A percentile compares a stretch with the other conserved stretches of the same genome.
Conservation (phyloP, 1,140 invertebrate genomes). For the Bacillus rossius region DNA sequence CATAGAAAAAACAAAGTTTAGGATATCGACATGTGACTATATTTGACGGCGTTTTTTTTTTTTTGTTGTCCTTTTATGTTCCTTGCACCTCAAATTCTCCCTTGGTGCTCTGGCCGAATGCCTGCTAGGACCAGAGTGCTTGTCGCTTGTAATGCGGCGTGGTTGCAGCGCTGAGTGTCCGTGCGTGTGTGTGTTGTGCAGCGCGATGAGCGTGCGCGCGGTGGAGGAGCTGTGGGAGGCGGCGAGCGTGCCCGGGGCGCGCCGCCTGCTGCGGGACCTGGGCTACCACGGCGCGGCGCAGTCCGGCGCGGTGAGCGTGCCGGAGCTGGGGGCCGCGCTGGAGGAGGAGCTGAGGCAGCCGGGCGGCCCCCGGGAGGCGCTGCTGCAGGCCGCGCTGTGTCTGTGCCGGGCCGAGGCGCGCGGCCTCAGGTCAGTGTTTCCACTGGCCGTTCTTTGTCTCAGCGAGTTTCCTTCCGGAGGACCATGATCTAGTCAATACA, state of each 20-base stretch:
- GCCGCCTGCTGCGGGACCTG: conserved; percentile 57
- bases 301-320: conserved; percentile 52
- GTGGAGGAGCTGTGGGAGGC: conserved; percentile 68
- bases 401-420: conserved; percentile 55
- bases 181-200: too few relatives aligned
- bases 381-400: conserved; percentile 50
- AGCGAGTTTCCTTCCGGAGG: too few relatives aligned
- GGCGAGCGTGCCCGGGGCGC: conserved; percentile 56
- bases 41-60: too few relatives aligned
- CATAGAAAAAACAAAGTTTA: too few relatives aligned
- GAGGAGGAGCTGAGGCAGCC: conserved; percentile 54
- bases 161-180: too few relatives aligned
- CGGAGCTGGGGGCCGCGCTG: conserved; percentile 62
- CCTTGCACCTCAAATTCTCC: too few relatives aligned
- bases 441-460: conserved; percentile 3
- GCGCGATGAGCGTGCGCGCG: conserved; percentile 43
- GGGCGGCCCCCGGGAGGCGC: conserved; percentile 41
- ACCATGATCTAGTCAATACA: too few relatives aligned
- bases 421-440: conserved; percentile 44
- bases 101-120: too few relatives aligned
- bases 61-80: too few relatives aligned
- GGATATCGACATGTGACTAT: too few relatives aligned
- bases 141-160: too few relatives aligned
- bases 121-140: too few relatives aligned
- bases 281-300: conserved; percentile 51